Evolutionary conservation across 2,113 vertebrate species (phyloP).

Genomic region (Entelurus aequoreus): DNA sequence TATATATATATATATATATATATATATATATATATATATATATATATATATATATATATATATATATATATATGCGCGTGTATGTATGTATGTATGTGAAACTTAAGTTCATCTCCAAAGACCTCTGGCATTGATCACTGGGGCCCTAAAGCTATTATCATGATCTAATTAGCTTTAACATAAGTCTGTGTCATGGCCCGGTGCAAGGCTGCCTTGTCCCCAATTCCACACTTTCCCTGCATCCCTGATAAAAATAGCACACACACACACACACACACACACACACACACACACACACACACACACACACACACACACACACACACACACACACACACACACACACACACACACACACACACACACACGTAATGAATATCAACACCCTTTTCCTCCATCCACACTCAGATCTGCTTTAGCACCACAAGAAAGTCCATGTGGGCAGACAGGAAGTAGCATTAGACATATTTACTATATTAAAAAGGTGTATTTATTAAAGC

Average conservation of each 20-base stretch:
- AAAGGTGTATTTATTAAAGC: no score
- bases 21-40: no score
- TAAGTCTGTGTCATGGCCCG: slow-evolving; percentile 75
- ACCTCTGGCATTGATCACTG: slow-evolving; percentile 74
- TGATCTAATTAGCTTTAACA: slow-evolving; percentile 80
- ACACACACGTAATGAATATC: slow-evolving; percentile 33
- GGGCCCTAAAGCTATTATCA: slow-evolving; percentile 79
- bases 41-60: no score
- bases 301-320: slow-evolving; percentile 21
- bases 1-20: no score
- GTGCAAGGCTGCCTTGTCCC: slow-evolving; percentile 73
- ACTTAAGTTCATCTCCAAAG: slow-evolving; percentile 68
- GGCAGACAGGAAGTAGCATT: no score
- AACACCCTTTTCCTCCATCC: no score
- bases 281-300: slow-evolving; percentile 19
- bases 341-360: slow-evolving; percentile 18
- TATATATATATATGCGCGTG: no score
- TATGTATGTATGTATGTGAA: slow-evolving; percentile 17
- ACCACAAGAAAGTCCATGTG: no score
- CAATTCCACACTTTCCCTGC: slow-evolving; percentile 71
- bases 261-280: slow-evolving; percentile 1
- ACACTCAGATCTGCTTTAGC: no score
- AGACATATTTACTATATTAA: no score
- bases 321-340: background rate
- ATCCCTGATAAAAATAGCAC: slow-evolving; percentile 64